Conservation (phyloP, 92 coral and sea anemone species). For the Umimayanthus chanpuru region DNA sequence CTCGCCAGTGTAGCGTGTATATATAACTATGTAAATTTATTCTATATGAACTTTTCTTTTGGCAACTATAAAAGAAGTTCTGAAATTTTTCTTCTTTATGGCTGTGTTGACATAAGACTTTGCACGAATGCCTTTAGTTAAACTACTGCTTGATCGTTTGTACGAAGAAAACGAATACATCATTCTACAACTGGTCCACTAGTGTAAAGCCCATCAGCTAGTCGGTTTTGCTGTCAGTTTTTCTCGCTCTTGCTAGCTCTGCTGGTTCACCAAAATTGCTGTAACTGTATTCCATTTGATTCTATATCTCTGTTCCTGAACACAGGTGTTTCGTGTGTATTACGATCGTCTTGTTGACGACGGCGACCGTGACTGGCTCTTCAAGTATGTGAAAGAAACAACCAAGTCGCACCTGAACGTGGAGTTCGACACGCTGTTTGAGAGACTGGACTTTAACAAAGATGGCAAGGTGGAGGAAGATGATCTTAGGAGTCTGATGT, state of each 20-base stretch:
- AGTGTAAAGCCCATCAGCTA: no score
- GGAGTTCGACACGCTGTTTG: constrained; percentile 91
- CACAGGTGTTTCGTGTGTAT: constrained; percentile 96
- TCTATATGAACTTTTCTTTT: no score
- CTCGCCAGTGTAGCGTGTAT: no score
- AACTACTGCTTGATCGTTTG: no score
- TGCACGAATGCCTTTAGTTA: no score
- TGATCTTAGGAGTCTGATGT: constrained; percentile 93
- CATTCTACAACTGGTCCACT: no score
- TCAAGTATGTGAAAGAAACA: constrained; percentile 69
- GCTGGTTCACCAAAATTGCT: background rate
- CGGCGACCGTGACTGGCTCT: constrained; percentile 91
- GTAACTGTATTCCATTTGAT: background rate
- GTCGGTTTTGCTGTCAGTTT: no score
- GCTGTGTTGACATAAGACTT: no score
- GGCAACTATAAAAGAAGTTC: no score
- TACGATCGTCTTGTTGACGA: constrained; percentile 97
- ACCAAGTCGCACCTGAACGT: constrained; percentile 73
- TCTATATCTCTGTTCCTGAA: background rate
- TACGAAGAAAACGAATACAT: no score
- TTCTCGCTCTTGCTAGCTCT: background rate
- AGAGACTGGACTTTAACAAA: constrained; percentile 75
- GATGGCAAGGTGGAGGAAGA: constrained; percentile 94
- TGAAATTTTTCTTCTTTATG: no score
- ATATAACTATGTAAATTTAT: no score